Evolutionary conservation across 2,888 invertebrate species (phyloP).

Genomic region (Amorpha juglandis): DNA sequence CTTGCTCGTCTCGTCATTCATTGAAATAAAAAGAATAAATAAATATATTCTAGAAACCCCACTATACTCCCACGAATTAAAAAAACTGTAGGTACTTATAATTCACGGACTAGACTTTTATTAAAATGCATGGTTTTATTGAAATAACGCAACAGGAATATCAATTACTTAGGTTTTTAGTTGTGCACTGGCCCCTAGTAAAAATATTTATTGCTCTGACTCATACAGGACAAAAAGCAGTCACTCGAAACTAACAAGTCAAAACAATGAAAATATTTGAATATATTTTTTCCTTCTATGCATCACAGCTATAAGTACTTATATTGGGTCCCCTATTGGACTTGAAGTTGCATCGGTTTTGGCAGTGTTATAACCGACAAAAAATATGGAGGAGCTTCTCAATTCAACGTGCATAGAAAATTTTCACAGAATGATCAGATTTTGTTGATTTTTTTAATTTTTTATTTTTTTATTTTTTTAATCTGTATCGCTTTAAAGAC

Average conservation of each 20-base stretch:
- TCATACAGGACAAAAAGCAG: neutral
- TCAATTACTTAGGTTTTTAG: neutral
- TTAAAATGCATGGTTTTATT: neutral
- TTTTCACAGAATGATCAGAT: neutral
- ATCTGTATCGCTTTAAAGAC: too few species aligned
- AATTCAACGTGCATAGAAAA: neutral
- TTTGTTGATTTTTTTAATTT: too few species aligned
- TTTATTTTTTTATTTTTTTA: too few species aligned
- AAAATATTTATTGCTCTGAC: constrained; percentile 1
- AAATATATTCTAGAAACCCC: too few species aligned
- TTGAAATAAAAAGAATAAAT: too few species aligned
- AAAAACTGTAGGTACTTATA: too few species aligned
- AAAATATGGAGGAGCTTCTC: too few species aligned
- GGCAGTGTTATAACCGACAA: too few species aligned
- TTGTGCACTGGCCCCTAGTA: neutral
- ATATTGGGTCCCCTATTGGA: neutral
- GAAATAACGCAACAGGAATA: neutral
- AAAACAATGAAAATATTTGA: neutral
- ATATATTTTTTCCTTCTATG: neutral
- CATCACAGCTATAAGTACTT: too few species aligned
- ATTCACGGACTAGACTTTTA: neutral
- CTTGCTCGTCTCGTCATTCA: too few species aligned
- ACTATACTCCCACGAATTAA: too few species aligned
- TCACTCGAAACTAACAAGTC: neutral
- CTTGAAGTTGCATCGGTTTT: neutral